A percentile compares a stretch with the other conserved stretches of the same genome.
Conservation (phyloP, 2,113 vertebrate species). For the Myodes glareolus region DNA sequence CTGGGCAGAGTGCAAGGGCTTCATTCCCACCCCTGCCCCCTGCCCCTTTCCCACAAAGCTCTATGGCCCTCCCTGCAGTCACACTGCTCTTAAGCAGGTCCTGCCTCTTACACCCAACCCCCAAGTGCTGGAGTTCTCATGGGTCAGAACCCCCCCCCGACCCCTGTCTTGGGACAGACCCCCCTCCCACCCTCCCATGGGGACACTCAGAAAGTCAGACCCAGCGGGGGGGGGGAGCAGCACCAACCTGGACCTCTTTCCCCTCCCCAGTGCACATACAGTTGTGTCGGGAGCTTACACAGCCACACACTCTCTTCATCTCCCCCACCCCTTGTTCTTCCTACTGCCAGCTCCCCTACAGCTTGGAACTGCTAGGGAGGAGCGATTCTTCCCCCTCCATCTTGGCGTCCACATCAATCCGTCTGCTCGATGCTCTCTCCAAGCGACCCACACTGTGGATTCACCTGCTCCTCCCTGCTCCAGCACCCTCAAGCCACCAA, state of each 20-base stretch:
- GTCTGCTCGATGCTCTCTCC: neutral
- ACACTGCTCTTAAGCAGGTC: accelerated
- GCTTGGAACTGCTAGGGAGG: neutral
- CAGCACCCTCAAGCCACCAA: neutral
- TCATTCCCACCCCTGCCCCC: too few relatives aligned
- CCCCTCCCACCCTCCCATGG: too few relatives aligned
- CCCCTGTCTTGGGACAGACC: neutral
- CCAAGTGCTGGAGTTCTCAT: accelerated
- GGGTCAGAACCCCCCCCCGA: too few relatives aligned
- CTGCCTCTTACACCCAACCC: neutral
- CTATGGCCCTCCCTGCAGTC: neutral
- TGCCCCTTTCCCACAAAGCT: neutral
- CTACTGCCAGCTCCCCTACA: too few relatives aligned
- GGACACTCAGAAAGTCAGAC: neutral
- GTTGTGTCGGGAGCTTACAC: neutral
- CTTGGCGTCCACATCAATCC: accelerated
- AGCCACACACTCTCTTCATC: neutral
- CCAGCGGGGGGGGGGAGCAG: accelerated
- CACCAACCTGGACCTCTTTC: too few relatives aligned
- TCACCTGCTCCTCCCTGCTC: neutral
- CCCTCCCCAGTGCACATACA: neutral
- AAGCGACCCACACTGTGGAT: neutral
- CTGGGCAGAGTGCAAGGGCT: accelerated
- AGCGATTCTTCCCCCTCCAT: too few relatives aligned
- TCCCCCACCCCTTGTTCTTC: too few relatives aligned